Evolutionary conservation across 2,113 vertebrate genomes (phyloP).

Genomic region (Neoarius graeffei): DNA sequence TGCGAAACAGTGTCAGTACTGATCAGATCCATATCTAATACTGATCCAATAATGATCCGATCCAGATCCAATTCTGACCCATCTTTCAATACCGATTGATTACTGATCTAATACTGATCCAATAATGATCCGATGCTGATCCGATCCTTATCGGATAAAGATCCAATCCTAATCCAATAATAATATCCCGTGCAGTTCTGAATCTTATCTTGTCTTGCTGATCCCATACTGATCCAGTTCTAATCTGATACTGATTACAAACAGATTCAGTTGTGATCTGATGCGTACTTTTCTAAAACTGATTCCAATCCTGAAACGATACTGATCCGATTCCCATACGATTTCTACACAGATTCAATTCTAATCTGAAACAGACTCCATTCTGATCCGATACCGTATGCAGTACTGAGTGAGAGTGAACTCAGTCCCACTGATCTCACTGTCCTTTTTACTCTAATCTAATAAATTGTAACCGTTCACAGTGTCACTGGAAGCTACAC

Average conservation of each 20-base stretch:
- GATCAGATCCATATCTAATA: not conserved
- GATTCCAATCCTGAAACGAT: not conserved
- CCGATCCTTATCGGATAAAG: no score
- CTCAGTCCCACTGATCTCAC: not conserved
- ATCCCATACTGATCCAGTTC: not conserved
- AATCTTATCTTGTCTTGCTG: not conserved
- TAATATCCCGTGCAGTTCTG: not conserved
- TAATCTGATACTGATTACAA: not conserved
- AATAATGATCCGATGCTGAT: not conserved
- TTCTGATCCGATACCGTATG: not conserved
- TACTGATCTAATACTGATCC: not conserved
- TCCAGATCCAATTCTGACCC: not conserved
- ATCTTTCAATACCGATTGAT: not conserved
- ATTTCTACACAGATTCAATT: not conserved
- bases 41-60: not conserved
- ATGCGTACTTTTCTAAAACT: not conserved
- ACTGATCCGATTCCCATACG: not conserved
- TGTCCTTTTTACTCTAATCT: not conserved
- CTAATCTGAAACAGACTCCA: not conserved
- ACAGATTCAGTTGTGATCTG: not conserved
- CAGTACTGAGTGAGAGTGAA: not conserved
- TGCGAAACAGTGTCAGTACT: not conserved
- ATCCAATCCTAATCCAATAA: no score
- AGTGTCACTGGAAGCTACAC: not conserved
- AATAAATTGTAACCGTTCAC: no score